Base-by-base conservation (phyloP, 2,888 invertebrate genomes). In the Pterobdella sp. region DNA sequence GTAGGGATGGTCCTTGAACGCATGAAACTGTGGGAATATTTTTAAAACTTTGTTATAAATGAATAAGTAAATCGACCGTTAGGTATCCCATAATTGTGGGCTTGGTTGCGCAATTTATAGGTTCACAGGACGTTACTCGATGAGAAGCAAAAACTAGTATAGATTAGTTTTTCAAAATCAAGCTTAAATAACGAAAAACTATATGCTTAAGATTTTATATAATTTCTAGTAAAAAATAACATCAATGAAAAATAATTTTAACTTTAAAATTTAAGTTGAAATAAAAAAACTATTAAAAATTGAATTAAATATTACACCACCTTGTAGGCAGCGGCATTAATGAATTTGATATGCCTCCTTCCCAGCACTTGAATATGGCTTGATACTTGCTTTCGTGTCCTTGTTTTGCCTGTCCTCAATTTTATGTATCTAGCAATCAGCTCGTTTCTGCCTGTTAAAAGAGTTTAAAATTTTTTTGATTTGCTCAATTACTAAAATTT, bases 281-380 rank as follows among this genome's bases (percentile, higher is more conserved):
- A n/a, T 22, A 64, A 18, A 18, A 64, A 64, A 18, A 18, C 26
- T 22, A 26, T 18, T 18, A 22, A 18, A 64, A 64, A 22, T 18
- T 26, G 18, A 22, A 64, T 22, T 64, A 14, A 22, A n/a, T n/a
- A 64, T 65, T 36, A 0, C n/a, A 34, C 34, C 74, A 76, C 76
- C 71, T 76, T 76, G 52, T 74, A 67, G 10, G 76, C 72, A 22
- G 75, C 74, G n/a, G 75, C 73, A 64, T 77, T 75, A 35, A 77
- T 77, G 87, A 99, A 98, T 80, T 98, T 89, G 80, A 96, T 88
- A 88, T 95, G 97, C 87, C 98, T 89, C 85, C 98, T 89, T 80
- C 98, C 98, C 84, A 99, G 89, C 83, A 99, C 98, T 87, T 99
- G 98, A 86, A 99, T 99, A 86, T 99, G 98, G 82, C 96, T 97